Percentiles rank a stretch among this genome's conserved stretches.
Evolutionary conservation across 2,797 vertebrate genomes (phyloP).

Genomic region (Epinephelus coioides): DNA sequence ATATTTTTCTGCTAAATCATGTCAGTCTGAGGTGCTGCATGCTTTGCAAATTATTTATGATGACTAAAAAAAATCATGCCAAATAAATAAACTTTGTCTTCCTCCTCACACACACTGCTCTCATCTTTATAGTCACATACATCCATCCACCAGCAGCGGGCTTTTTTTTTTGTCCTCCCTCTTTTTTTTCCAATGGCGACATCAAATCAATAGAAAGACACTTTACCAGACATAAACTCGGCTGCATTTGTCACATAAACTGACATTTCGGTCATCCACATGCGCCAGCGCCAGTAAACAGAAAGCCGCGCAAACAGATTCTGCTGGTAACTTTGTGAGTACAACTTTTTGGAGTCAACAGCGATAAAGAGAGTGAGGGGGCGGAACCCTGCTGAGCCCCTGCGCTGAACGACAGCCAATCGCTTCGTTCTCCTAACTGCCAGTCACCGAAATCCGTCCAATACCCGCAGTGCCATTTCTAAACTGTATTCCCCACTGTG

Average conservation of each 20-base stretch:
- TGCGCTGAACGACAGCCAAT: constrained; percentile 98
- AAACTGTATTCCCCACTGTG: constrained; percentile 95
- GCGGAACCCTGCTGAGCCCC: constrained; percentile 94
- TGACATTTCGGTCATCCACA: constrained; percentile 70
- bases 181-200: background rate
- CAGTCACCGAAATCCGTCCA: constrained; percentile 97
- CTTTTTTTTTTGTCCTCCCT: background rate
- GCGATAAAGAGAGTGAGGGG: constrained; percentile 89
- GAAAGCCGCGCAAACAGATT: constrained; percentile 76
- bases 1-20: background rate
- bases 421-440: constrained; percentile 93
- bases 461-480: constrained; percentile 97
- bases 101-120: background rate
- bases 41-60: background rate
- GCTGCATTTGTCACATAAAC: constrained; percentile 46
- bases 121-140: background rate
- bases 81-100: constrained; percentile 5
- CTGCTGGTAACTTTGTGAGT: constrained; percentile 88
- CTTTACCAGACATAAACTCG: constrained; percentile 12
- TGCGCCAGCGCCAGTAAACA: constrained; percentile 73
- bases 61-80: background rate
- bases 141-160: constrained; percentile 18
- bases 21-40: background rate
- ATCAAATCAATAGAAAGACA: constrained; percentile 10
- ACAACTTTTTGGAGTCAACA: constrained; percentile 89